phyloP scores from a whole-genome alignment of 1,140 invertebrate genomes.

The Hyles euphorbiae region DNA sequence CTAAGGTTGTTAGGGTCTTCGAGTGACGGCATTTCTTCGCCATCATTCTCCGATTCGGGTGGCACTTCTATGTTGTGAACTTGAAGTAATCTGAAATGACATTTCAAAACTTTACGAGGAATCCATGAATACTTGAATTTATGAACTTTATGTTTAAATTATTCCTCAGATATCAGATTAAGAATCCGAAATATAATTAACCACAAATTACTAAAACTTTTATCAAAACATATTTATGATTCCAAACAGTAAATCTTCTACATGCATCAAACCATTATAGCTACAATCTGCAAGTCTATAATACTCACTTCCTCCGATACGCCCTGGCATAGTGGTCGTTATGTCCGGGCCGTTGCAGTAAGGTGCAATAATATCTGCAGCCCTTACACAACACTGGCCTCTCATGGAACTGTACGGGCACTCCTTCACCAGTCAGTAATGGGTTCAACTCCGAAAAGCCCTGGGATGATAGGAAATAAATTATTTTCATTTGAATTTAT shows the following conservation, averaged over 20 bases:
- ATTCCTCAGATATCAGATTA: neutral
- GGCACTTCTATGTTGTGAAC: slow-evolving; percentile 82
- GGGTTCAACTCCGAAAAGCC: slow-evolving; percentile 82
- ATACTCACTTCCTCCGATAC: slow-evolving; percentile 80
- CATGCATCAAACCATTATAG: too few species aligned
- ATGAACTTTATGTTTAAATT: slow-evolving; percentile 7
- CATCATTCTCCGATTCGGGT: slow-evolving; percentile 75
- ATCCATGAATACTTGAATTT: slow-evolving; percentile 1
- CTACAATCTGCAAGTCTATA: too few species aligned
- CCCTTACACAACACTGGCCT: slow-evolving; percentile 85
- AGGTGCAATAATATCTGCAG: slow-evolving; percentile 84
- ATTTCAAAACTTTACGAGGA: neutral
- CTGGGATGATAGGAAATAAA: slow-evolving; percentile 27
- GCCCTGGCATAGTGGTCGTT: slow-evolving; percentile 79
- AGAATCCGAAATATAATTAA: too few species aligned
- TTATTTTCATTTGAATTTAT: too few species aligned
- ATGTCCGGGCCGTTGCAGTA: slow-evolving; percentile 79
- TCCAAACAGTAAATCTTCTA: too few species aligned
- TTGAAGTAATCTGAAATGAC: slow-evolving; percentile 79
- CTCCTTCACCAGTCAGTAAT: slow-evolving; percentile 78
- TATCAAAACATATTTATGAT: too few species aligned
- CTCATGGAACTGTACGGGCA: slow-evolving; percentile 77
- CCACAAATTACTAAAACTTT: too few species aligned
- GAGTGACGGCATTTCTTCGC: slow-evolving; percentile 42
- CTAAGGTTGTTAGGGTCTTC: slow-evolving; percentile 62